Percentiles rank a stretch among this genome's conserved stretches.
Evolutionary conservation across 2,797 vertebrate genomes (phyloP).

Genomic region (Helarctos malayanus): DNA sequence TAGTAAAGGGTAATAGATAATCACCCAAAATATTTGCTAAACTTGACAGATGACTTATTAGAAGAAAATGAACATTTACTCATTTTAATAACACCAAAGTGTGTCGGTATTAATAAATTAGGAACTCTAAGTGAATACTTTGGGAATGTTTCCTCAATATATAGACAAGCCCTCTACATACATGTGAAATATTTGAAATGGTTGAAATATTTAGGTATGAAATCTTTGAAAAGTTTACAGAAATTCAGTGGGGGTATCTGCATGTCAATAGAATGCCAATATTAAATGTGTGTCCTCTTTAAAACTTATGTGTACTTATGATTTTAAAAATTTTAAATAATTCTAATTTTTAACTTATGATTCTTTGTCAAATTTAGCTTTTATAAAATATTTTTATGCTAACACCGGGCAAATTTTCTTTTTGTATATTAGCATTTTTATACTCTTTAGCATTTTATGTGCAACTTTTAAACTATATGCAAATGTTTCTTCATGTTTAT

Average conservation of each 20-base stretch:
- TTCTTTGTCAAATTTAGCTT: not conserved
- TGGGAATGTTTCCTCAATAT: not conserved
- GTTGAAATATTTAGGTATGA: not conserved
- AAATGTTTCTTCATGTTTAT: not conserved
- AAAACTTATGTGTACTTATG: not conserved
- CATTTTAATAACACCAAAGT: slow-evolving; percentile 2
- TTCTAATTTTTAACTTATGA: not conserved
- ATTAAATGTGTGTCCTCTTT: not conserved
- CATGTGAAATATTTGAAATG: not conserved
- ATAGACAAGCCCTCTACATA: not conserved
- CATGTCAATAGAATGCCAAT: not conserved
- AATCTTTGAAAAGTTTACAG: not conserved
- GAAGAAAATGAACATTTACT: not conserved
- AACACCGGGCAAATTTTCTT: not conserved
- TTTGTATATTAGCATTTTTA: not conserved
- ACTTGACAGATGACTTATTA: not conserved
- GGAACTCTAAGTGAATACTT: not conserved
- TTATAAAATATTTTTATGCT: not conserved
- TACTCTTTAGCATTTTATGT: not conserved
- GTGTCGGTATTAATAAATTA: not conserved
- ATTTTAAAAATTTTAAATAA: not conserved
- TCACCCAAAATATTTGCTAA: slow-evolving; percentile 18
- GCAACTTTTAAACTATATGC: not conserved
- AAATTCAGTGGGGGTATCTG: not conserved
- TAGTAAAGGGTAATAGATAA: not conserved